These are phyloP conservation scores for Melanostigma gelatinosum DNA, from an alignment of 2,113 vertebrate species.

Conservation along the genomic window DNA sequence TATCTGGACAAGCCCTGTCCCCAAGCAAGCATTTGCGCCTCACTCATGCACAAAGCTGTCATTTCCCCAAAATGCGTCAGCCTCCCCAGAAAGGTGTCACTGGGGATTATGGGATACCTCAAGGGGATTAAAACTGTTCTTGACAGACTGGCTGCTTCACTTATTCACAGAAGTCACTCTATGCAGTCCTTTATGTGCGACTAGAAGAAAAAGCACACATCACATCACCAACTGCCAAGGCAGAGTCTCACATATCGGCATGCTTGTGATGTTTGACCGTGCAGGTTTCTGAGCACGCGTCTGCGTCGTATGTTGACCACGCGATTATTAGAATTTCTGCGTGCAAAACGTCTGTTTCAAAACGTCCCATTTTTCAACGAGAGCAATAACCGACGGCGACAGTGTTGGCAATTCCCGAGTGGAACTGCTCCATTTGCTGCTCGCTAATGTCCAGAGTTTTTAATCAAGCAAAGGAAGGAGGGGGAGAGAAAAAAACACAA, in stretches of 20 bases:
- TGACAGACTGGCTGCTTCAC: constrained; percentile 73
- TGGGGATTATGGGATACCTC: constrained; percentile 76
- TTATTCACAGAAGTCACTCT: constrained; percentile 56
- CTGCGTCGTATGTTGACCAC: neutral
- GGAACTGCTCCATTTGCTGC: constrained; percentile 48
- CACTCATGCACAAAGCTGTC: constrained; percentile 73
- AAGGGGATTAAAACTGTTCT: constrained; percentile 72
- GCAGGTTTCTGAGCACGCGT: neutral
- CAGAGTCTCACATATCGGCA: neutral
- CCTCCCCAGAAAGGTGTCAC: constrained; percentile 72
- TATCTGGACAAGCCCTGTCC: constrained; percentile 55
- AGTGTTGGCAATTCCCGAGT: constrained; percentile 39
- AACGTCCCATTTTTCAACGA: constrained; percentile 22
- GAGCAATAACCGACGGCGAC: constrained; percentile 50
- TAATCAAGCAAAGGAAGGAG: constrained; percentile 63
- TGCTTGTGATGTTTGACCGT: neutral
- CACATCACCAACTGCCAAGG: neutral
- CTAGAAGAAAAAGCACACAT: constrained; percentile 9
- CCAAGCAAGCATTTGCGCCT: constrained; percentile 54
- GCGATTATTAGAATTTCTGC: neutral
- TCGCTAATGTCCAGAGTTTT: constrained; percentile 66
- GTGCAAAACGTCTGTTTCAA: constrained; percentile 6
- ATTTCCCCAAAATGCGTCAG: constrained; percentile 64
- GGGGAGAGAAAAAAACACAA: constrained; percentile 29
- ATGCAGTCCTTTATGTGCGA: constrained; percentile 9